Evolutionary conservation across 2,888 invertebrate genomes (phyloP).

Genomic region (Philaethria dido): DNA sequence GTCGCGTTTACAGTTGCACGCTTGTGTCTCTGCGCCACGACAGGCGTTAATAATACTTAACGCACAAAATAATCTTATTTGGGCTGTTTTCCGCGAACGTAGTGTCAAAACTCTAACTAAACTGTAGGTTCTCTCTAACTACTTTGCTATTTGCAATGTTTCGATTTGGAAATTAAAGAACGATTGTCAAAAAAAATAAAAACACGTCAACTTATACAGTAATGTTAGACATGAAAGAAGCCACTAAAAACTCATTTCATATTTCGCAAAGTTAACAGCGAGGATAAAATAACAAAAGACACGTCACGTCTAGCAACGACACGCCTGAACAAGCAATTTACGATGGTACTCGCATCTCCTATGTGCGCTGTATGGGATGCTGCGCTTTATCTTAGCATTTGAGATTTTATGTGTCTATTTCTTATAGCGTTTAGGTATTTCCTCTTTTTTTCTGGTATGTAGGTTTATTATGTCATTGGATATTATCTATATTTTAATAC

Average conservation of each 20-base stretch:
- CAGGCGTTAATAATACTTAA: too few species aligned
- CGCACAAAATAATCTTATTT: too few species aligned
- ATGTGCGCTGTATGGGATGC: slow-evolving; percentile 16
- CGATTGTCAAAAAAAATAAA: too few species aligned
- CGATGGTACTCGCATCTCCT: slow-evolving; percentile 3
- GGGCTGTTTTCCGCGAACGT: too few species aligned
- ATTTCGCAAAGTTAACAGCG: not conserved
- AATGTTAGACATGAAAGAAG: not conserved
- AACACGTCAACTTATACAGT: not conserved
- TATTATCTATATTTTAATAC: too few species aligned
- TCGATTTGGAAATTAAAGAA: too few species aligned
- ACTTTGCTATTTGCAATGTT: too few species aligned
- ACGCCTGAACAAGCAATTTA: slow-evolving; percentile 17
- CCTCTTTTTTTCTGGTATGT: not conserved
- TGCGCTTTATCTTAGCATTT: slow-evolving; percentile 14
- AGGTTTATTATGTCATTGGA: not conserved
- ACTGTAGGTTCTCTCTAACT: too few species aligned
- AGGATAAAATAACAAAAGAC: slow-evolving; percentile 22
- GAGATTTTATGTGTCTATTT: slow-evolving; percentile 5
- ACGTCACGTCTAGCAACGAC: slow-evolving; percentile 4
- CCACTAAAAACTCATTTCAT: not conserved
- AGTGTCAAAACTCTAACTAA: too few species aligned
- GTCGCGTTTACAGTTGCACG: too few species aligned
- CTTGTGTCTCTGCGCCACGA: too few species aligned
- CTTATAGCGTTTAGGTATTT: not conserved